phyloP scores from a whole-genome alignment of 23 tunicate species.

The Ciona savignyi region DNA sequence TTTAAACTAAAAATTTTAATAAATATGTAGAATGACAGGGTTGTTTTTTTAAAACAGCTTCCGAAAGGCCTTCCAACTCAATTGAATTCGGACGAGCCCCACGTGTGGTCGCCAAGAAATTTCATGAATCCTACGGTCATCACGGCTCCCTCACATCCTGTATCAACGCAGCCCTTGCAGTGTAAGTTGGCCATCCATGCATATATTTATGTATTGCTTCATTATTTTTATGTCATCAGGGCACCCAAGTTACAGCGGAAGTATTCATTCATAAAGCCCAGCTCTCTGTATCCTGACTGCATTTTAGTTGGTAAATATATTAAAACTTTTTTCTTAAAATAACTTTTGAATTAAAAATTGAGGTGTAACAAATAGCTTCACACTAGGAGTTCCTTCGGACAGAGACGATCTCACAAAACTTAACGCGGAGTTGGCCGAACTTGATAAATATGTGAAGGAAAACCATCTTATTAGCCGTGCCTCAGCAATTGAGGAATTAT shows the following conservation, averaged over 20 bases:
- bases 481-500: conserved; percentile 13
- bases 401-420: neutral
- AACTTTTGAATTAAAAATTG: neutral
- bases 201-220: no score
- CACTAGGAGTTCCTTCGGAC: conserved; percentile 5
- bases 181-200: neutral
- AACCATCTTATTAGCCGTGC: conserved; percentile 5
- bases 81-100: conserved; percentile 9
- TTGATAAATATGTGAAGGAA: conserved; percentile 6
- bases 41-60: neutral
- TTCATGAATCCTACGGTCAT: neutral
- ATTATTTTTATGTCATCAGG: neutral
- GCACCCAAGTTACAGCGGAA: neutral
- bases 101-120: neutral
- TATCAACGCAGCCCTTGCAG: neutral
- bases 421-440: neutral
- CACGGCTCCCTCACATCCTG: conserved; percentile 5
- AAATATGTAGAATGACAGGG: neutral
- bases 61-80: neutral
- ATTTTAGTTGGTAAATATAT: neutral
- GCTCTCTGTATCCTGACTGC: neutral
- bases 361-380: no score
- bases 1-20: no score
- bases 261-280: no score
- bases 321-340: neutral